Percentiles rank a stretch among this genome's conserved stretches.
Conservation (phyloP, 2,888 invertebrate species). For the Tinea pellionella region DNA sequence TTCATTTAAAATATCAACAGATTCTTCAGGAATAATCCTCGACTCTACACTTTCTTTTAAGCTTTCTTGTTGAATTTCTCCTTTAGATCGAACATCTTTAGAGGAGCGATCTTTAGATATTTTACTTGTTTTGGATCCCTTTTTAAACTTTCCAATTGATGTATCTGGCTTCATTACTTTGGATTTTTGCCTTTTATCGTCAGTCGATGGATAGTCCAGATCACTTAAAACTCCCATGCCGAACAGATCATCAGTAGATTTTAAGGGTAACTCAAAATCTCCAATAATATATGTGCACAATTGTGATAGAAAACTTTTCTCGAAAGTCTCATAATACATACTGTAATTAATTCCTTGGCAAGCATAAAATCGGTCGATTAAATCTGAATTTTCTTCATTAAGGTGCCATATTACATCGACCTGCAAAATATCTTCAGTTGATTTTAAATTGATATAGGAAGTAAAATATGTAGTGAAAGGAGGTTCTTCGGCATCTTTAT, state of each 20-base stretch:
- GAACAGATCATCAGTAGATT: constrained; percentile 44
- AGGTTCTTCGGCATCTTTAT: constrained; percentile 35
- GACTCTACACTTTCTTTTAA: background rate
- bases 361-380: constrained; percentile 70
- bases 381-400: constrained; percentile 49
- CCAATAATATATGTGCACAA: constrained; percentile 60
- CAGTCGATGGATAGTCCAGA: constrained; percentile 37
- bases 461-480: constrained; percentile 68
- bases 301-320: constrained; percentile 61
- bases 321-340: constrained; percentile 68
- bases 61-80: background rate
- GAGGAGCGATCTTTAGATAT: constrained; percentile 20
- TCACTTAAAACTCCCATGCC: constrained; percentile 43
- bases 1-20: constrained; percentile 23
- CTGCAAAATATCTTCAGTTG: constrained; percentile 48
- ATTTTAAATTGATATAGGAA: constrained; percentile 62
- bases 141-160: constrained; percentile 34
- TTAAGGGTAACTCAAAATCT: constrained; percentile 39
- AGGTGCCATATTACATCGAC: constrained; percentile 52
- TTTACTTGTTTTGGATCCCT: constrained; percentile 37
- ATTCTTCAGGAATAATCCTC: constrained; percentile 24
- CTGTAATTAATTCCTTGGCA: constrained; percentile 68
- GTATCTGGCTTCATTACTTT: constrained; percentile 48
- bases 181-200: constrained; percentile 44
- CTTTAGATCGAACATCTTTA: background rate